Evolutionary conservation across 2,113 vertebrate genomes (phyloP).

Genomic region (Agelaius phoeniceus): DNA sequence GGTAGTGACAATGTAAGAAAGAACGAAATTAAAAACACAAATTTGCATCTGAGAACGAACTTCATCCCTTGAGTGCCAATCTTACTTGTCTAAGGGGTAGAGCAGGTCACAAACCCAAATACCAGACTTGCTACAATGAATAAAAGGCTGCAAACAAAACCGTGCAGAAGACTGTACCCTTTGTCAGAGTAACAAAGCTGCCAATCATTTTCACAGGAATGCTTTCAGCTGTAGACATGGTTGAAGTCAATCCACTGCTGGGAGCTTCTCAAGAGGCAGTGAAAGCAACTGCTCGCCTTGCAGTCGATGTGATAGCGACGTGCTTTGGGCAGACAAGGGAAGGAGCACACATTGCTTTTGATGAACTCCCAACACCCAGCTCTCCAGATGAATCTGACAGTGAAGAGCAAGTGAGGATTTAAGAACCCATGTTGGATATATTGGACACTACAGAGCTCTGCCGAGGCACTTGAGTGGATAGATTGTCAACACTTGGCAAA

Average conservation of each 20-base stretch:
- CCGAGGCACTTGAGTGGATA: conserved; percentile 9
- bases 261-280: conserved; percentile 84
- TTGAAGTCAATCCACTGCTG: conserved; percentile 92
- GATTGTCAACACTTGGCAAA: conserved; percentile 48
- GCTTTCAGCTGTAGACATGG: conserved; percentile 92
- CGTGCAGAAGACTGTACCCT: neutral
- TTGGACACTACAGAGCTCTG: conserved; percentile 47
- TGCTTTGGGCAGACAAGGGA: conserved; percentile 92
- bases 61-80: neutral
- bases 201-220: conserved; percentile 77
- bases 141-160: neutral
- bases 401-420: conserved; percentile 79
- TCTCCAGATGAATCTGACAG: conserved; percentile 81
- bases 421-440: neutral
- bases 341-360: conserved; percentile 79
- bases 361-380: conserved; percentile 80
- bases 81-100: neutral
- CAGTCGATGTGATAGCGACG: conserved; percentile 89
- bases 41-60: neutral
- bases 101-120: neutral
- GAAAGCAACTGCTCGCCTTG: conserved; percentile 84
- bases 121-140: neutral
- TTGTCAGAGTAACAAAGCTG: neutral
- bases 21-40: neutral
- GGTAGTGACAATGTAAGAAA: neutral